Evolutionary conservation across 2,888 invertebrate genomes (phyloP), one percentile per base, ranked within the genome.

Genomic region (Pristionchus maxplancki): DNA sequence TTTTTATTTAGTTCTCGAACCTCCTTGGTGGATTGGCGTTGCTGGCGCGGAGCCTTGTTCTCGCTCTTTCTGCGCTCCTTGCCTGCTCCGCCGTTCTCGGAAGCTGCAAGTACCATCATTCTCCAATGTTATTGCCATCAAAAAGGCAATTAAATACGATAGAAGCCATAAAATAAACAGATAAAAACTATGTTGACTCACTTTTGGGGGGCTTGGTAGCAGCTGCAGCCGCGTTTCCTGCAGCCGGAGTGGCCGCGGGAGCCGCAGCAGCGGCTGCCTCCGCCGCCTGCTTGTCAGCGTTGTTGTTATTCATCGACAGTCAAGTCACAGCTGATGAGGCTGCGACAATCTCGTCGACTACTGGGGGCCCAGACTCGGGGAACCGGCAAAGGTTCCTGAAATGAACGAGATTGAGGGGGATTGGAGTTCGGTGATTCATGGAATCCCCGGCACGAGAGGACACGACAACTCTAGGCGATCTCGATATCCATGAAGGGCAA

Each of bases 361-460:
- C 82, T 83, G 82, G 82, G 82, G 82, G 82, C 82, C 82, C 82
- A 83, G 82, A 83, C 82, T 83, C 82, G 53, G 44, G 82, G 82
- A 83, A 83, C 82, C 82, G 82, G 53, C 44, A 44, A 83, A 83
- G 53, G 82, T 53, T 83, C 82, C 82, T 83, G 82, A 34, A 83
- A 83, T 24, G 13, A 28, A 53, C 4, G 34, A 53, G 11, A 53
- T 28, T 53, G 82, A 83, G 28, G 9, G 48, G 28, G 53, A 34
- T 34, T 34, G 24, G 50, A 34, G 20, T 15, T 74, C 37, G 48
- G 31, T 48, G 44, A 50, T 50, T 81, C 50, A 81, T 15, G n/a
- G 37, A 24, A 83, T 53, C 50, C n/a, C 50, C 28, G 53, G 82
- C 53, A 83, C 82, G 50, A 34, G 17, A 28, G 34, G 82, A 83